Base-by-base conservation (phyloP, 2,113 vertebrate genomes). In the Thalassarche chlororhynchos region DNA sequence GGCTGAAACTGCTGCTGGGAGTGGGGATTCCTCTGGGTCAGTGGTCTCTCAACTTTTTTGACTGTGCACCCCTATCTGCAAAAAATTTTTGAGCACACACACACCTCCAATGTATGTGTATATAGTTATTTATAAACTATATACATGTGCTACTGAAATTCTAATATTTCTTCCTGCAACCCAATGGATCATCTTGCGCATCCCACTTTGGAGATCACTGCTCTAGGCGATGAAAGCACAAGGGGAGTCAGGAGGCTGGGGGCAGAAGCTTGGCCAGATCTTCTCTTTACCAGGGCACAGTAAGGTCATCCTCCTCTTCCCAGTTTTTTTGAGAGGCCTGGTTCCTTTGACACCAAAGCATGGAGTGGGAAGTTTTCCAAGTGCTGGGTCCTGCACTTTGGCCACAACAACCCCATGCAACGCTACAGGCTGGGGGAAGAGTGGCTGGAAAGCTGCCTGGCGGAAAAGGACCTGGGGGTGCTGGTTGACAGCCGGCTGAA, bases 111-210 rank as follows among this genome's bases (percentile, higher is more conserved):
- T 12, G 4, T n/a, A 40, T 14, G 9, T 29, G 14, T 57, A 28
- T 51, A 3, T 57, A 82, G 49, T 49, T 60, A 29, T 74, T 88
- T 54, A 74, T 49, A 46, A 74, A 78, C 46, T 2, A 19, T 5
- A 32, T 2, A 8, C 6, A 8, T 0, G 1, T 17, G 23, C 26
- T 32, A 3, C 54, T 40, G 52, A 83, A 52, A 32, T 46, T 18
- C 44, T 8, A 11, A 5, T 13, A 19, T 38, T 49, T 68, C 58
- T 40, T 84, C 31, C 40, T 84, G 54, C 36, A 57, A 25, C 19
- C 12, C 61, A 46, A 4, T 5, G 57, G 71, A 23, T 44, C n/a
- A 19, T 14, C 83, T 81, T 8, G 1, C 2, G 1, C 36, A 32
- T 31, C 13, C 42, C 15, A 2, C 55, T 71, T 46, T 32, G 64